Evolutionary conservation across 2,797 vertebrate species (phyloP).

Genomic region (Ambastaia sidthimunki): DNA sequence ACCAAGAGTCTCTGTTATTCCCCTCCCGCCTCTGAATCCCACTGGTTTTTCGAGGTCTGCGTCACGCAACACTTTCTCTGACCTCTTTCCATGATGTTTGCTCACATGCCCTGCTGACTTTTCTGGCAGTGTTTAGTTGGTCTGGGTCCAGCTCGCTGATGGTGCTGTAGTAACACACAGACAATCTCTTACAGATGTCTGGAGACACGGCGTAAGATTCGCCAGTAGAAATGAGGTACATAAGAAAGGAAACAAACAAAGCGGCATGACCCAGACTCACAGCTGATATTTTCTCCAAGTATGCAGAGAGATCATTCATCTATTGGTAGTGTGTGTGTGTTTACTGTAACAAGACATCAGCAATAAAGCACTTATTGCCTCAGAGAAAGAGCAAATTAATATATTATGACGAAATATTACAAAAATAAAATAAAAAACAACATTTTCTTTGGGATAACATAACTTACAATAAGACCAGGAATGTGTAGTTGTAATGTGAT

Average conservation of each 20-base stretch:
- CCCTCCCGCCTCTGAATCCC: slow-evolving; percentile 43
- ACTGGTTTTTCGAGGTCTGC: slow-evolving; percentile 61
- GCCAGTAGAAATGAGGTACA: slow-evolving; percentile 40
- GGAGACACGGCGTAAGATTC: slow-evolving; percentile 44
- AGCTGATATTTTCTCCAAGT: slow-evolving; percentile 48
- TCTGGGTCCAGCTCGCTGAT: slow-evolving; percentile 67
- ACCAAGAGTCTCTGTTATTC: slow-evolving; percentile 46
- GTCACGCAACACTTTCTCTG: slow-evolving; percentile 68
- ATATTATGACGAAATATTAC: too few relatives aligned
- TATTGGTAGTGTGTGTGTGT: not conserved
- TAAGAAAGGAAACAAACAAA: slow-evolving; percentile 36
- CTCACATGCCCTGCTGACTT: slow-evolving; percentile 65
- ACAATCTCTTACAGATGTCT: slow-evolving; percentile 59
- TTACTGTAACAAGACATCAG: too few relatives aligned
- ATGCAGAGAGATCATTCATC: slow-evolving; percentile 24
- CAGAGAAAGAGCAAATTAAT: too few relatives aligned
- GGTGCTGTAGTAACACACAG: slow-evolving; percentile 33
- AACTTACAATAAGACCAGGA: too few relatives aligned
- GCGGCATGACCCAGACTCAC: slow-evolving; percentile 43
- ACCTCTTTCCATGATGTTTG: slow-evolving; percentile 63
- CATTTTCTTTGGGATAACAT: too few relatives aligned
- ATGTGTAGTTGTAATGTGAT: too few relatives aligned
- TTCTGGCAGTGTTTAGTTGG: slow-evolving; percentile 67
- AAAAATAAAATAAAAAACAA: too few relatives aligned
- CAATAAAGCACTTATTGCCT: too few relatives aligned